Base-by-base conservation (phyloP, 2,797 vertebrate species). In the Hydrocynus forskahlii region DNA sequence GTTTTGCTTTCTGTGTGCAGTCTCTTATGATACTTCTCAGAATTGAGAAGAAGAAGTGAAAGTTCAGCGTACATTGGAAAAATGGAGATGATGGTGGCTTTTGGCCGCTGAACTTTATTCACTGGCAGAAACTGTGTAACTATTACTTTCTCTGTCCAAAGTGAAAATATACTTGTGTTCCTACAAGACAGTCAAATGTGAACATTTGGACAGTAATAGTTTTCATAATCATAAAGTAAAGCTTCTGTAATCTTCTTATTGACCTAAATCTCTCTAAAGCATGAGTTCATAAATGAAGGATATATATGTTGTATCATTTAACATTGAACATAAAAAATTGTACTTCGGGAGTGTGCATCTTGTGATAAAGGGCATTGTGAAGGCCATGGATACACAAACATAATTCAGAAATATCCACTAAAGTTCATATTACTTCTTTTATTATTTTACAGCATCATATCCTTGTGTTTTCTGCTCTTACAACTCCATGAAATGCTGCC, bases 201-300 rank as follows among this genome's bases (percentile, higher is more conserved):
- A 9, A 23, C 5, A 55, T 9, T 16, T 62, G 21, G 45, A 16
- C 38, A 45, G 16, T 54, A 23, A 17, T 25, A 25, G 25, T 29
- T 48, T 50, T 50, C 10, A 70, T 2, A 21, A 14, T 48, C 0
- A 14, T 52, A 14, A 45, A 17, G 45, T 66, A 57, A 29, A 35
- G 38, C 77, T 76, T 6, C 69, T 76, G 54, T 48, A 48, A 48
- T 57, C 8, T 63, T n/a, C 50, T 71, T 67, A 29, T 54, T 50
- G 35, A 81, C 76, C 45, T 16, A 76, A 78, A 19, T 73, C 64
- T 78, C 23, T 68, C 43, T 72, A n/a, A 83, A 72, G 75, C 66
- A 78, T 78, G 55, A 60, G 45, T 57, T 45, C 14, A 70, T 6
- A 29, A 76, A 29, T 52, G 43, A 62, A 43, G 48, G 25, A 69